Percentiles rank a stretch among this genome's conserved stretches.
Conservation (phyloP, 2,797 vertebrate species). For the Phoebastria nigripes region DNA sequence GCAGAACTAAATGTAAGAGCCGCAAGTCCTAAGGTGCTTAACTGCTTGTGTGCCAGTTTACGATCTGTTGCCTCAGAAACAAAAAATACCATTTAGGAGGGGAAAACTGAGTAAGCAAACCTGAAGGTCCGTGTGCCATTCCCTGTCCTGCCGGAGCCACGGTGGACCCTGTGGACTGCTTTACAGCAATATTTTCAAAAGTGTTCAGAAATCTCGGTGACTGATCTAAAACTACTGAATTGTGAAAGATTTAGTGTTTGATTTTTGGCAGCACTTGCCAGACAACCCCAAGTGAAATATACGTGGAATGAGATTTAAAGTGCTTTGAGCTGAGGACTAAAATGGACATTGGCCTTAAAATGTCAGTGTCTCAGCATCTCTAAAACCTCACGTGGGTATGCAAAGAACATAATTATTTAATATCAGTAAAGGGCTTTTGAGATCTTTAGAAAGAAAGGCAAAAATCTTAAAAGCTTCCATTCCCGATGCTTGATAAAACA, state of each 20-base stretch:
- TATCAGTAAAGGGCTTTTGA: not conserved
- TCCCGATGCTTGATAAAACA: too few relatives aligned
- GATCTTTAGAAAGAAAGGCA: not conserved
- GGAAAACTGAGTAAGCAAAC: not conserved
- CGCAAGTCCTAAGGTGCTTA: not conserved
- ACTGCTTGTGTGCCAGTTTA: not conserved
- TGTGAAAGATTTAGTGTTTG: not conserved
- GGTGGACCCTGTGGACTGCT: accelerated
- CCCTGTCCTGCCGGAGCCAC: not conserved
- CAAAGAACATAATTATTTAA: not conserved
- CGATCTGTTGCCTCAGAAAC: not conserved
- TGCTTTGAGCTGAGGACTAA: not conserved
- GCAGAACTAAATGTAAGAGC: not conserved
- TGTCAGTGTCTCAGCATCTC: not conserved
- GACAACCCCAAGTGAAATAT: not conserved
- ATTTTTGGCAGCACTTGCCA: not conserved
- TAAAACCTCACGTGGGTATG: not conserved
- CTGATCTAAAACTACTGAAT: not conserved
- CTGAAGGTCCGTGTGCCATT: accelerated
- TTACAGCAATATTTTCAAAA: not conserved
- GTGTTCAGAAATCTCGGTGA: not conserved
- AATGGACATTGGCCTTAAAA: not conserved
- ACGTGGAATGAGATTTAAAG: not conserved
- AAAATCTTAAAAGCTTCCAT: not conserved
- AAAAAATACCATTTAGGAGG: not conserved